Evolutionary conservation across 2,113 vertebrate genomes (phyloP), one percentile per base, ranked within the genome.

Genomic region (Nettapus auritus): DNA sequence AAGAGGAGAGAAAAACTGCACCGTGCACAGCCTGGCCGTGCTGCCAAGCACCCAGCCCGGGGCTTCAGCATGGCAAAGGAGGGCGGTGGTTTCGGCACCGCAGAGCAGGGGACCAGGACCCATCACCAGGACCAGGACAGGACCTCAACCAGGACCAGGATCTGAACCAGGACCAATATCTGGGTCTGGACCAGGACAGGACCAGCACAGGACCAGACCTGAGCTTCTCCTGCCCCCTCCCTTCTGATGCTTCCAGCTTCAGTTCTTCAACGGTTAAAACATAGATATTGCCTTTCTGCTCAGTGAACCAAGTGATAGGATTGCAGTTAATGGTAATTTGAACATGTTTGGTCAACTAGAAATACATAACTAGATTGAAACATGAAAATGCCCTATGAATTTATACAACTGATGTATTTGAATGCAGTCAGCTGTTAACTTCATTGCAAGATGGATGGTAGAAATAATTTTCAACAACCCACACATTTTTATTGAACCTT

Each of bases 311-410:
- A 95, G 96, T 97, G 97, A 98, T 98, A 94, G 98, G 96, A 97
- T 97, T 98, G 97, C 92, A 95, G 97, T 97, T 98, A 97, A 98
- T 97, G 97, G 96, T 94, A 97, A 98, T 97, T 98, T 97, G 97
- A 97, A 97, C 97, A 97, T 96, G 97, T 98, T 95, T 98, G 98
- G 97, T 98, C 97, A 98, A 96, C 98, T 98, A 97, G 98, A 98
- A 98, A 98, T 96, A 96, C 96, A 89, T 97, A 98, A 98, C 96
- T 96, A 98, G 97, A 98, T 96, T 97, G 98, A 98, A 98, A 98
- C 98, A 97, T 96, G 97, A 98, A 98, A 98, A 98, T 97, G 96
- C 97, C 96, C 97, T 89, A 67, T 31, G 96, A 97, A 97, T 98
- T 97, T 98, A 96, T 97, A 97, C 97, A 98, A 97, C 96, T 97